Evolutionary conservation across 1,140 invertebrate genomes (phyloP).

Genomic region (Eupeodes corollae): DNA sequence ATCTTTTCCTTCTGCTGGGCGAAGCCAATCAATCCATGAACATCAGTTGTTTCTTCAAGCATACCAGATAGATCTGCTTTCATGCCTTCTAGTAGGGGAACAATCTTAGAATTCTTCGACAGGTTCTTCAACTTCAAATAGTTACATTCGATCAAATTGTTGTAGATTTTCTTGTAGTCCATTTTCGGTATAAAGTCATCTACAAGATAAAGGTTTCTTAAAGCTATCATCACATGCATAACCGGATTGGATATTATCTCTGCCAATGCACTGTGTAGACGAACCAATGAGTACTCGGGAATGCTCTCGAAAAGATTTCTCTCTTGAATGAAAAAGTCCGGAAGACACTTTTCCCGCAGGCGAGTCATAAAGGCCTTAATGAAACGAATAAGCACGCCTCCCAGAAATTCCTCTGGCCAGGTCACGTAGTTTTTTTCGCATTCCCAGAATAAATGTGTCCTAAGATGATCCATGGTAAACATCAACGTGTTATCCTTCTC

Average conservation of each 20-base stretch:
- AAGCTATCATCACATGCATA: conserved; percentile 51
- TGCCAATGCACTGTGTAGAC: conserved; percentile 51
- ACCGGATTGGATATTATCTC: conserved; percentile 58
- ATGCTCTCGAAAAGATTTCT: conserved; percentile 62
- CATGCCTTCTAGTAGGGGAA: background rate
- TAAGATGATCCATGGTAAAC: conserved; percentile 47
- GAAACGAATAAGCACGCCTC: conserved; percentile 51
- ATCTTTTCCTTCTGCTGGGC: conserved; percentile 20
- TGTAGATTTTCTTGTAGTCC: conserved; percentile 49
- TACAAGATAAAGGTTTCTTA: conserved; percentile 52
- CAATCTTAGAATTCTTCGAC: conserved; percentile 16
- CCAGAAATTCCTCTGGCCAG: conserved; percentile 59
- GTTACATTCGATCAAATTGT: conserved; percentile 45
- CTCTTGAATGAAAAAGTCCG: conserved; percentile 59
- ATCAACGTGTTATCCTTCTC: conserved; percentile 16
- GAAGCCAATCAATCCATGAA: conserved; percentile 20
- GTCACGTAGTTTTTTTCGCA: conserved; percentile 55
- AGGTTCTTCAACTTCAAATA: conserved; percentile 35
- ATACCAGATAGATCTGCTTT: no score
- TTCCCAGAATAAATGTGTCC: conserved; percentile 66
- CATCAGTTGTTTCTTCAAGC: background rate
- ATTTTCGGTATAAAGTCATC: conserved; percentile 53
- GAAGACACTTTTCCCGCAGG: conserved; percentile 42
- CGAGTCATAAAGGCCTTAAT: conserved; percentile 47
- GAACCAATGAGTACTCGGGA: conserved; percentile 47